Base-by-base conservation (phyloP, 30 jellyfish, hydroid and myxozoan species). In the Turritopsis dohrnii region DNA sequence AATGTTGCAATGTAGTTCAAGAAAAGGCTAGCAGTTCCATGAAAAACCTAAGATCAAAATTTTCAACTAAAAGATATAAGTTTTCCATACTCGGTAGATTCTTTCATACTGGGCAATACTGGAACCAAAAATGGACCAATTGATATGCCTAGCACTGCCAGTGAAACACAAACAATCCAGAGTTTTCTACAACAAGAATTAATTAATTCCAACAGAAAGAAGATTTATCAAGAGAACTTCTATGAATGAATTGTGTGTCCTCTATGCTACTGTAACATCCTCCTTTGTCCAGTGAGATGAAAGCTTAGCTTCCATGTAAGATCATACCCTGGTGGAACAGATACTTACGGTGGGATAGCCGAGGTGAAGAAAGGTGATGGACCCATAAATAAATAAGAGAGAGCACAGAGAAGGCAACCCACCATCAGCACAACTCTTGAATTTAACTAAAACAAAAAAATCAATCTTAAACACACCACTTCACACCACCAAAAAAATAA, bases 41-140 rank as follows among this genome's bases (percentile, higher is more conserved):
- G 13, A 13, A 41, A 41, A 41, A 41, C 60, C 60, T 41, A 13
- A 13, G 60, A 41, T 41, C 60, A 41, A n/a, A n/a, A n/a, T n/a
- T n/a, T n/a, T n/a, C 60, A 13, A 41, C 5, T 41, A 13, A 41
- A 69, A 69, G 22, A 69, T 7, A 69, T 23, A 13, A n/a, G n/a
- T n/a, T 69, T n/a, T 66, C 16, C 77, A n/a, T 27, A 87, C 97
- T 65, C 79, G 52, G 90, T 88, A 21, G 90, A 23, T 19, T 52
- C 71, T 24, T 91, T 75, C 94, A 84, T 84, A 65, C 87, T 96
- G 21, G 97, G 79, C 66, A 91, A 66, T 8, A 84, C 90, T 18
- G 97, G 97, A 28, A 91, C 94, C 21, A 88, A 53, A 29, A 91
- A 74, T 7, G 90, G 94, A 21, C 91, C 94, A 31, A 86, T 76